These are phyloP conservation scores for Tursiops truncatus DNA, from an alignment of 2,113 vertebrate species.

Conservation along the genomic window DNA sequence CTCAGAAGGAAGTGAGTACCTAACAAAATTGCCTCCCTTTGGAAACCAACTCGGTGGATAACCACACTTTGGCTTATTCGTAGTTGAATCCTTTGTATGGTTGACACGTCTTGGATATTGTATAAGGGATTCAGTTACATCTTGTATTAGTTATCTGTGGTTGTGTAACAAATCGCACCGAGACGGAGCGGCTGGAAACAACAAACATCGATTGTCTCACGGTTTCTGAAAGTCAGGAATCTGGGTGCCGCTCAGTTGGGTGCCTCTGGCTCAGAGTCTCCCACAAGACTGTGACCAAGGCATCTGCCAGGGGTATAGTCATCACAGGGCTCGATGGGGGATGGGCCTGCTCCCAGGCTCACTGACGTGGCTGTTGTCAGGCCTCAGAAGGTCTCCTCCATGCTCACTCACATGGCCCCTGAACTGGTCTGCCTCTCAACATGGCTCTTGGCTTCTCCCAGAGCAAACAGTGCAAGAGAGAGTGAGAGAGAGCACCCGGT, in stretches of 20 bases:
- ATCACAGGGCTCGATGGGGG: rapidly evolving
- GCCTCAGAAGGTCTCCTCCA: neutral
- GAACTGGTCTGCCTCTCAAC: neutral
- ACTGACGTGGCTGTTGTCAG: rapidly evolving
- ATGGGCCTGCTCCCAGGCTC: neutral
- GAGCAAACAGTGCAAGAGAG: neutral
- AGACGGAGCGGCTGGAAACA: neutral
- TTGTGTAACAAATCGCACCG: neutral
- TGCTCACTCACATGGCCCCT: neutral
- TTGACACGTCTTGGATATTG: neutral
- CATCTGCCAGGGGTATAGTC: rapidly evolving
- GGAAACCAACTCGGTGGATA: neutral
- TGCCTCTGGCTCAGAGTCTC: neutral
- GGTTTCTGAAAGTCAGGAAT: neutral
- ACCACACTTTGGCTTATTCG: neutral
- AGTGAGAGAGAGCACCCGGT: neutral
- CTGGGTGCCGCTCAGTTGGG: neutral
- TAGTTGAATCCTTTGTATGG: neutral
- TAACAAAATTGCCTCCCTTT: neutral
- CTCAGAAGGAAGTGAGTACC: neutral
- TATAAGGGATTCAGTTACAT: neutral
- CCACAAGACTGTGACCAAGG: neutral
- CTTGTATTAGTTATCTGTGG: neutral
- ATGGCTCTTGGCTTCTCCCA: neutral
- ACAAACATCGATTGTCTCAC: neutral